Evolutionary conservation across 1,140 invertebrate species (phyloP).

Genomic region (Aphaenogaster floridana): DNA sequence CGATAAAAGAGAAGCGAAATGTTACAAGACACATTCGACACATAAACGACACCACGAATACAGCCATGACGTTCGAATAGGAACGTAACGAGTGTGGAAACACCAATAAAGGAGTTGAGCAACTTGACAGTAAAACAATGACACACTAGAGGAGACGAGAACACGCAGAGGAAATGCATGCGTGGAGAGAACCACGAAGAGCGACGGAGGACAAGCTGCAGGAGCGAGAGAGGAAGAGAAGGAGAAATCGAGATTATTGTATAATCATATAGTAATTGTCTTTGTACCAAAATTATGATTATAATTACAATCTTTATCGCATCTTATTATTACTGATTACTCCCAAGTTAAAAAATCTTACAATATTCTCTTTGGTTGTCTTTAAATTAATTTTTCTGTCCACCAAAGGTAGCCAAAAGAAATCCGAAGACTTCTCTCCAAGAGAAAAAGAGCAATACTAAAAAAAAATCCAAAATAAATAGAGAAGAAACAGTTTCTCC

Average conservation of each 20-base stretch:
- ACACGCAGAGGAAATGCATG: constrained; percentile 41
- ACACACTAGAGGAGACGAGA: constrained; percentile 45
- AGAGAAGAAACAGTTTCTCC: neutral
- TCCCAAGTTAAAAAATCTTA: neutral
- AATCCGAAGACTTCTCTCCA: neutral
- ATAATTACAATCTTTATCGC: neutral
- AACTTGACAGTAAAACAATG: constrained; percentile 54
- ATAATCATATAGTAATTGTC: neutral
- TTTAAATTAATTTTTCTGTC: neutral
- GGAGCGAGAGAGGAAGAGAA: constrained; percentile 1
- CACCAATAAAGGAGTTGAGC: constrained; percentile 48
- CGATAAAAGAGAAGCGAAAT: constrained; percentile 42
- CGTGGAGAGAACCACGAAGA: constrained; percentile 18
- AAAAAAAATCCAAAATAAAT: neutral
- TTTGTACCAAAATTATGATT: neutral
- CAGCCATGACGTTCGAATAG: constrained; percentile 37
- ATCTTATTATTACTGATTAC: neutral
- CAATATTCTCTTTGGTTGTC: neutral
- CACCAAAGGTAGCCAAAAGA: neutral
- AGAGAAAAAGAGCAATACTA: neutral
- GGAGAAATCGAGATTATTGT: neutral
- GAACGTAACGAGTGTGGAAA: constrained; percentile 46
- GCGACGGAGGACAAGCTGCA: neutral
- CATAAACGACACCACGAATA: constrained; percentile 51
- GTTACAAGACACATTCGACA: constrained; percentile 55